These are phyloP conservation scores for Silurus glanis DNA, from an alignment of 2,113 vertebrate genomes.

Conservation along the genomic window DNA sequence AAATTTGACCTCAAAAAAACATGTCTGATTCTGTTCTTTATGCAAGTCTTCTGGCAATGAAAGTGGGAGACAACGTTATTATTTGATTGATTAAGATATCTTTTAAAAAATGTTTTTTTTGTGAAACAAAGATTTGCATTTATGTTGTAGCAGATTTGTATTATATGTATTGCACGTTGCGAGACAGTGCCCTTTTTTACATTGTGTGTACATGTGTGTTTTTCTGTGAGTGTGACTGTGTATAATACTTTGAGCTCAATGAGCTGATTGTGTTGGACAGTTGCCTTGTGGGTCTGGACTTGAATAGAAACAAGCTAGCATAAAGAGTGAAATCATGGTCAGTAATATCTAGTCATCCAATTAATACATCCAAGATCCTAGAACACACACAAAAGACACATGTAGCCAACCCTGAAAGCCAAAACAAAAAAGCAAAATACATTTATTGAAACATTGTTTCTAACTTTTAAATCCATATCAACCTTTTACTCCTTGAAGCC, in stretches of 20 bases:
- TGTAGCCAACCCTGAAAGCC: not conserved
- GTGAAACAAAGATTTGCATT: not conserved
- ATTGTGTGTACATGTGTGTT: not conserved
- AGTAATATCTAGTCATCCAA: not conserved
- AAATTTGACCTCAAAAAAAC: not conserved
- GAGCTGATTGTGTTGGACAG: conserved; percentile 15
- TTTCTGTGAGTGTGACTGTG: not conserved
- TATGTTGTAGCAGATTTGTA: not conserved
- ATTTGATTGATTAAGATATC: not conserved
- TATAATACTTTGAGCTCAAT: not conserved
- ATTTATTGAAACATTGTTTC: not conserved
- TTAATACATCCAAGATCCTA: not conserved
- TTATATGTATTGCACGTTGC: not conserved
- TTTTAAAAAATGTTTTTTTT: not conserved
- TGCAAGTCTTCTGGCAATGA: not conserved
- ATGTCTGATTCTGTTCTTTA: not conserved
- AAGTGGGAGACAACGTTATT: not conserved
- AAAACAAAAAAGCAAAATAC: not conserved
- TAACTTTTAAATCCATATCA: not conserved
- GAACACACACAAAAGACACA: not conserved
- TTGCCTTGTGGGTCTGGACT: not conserved
- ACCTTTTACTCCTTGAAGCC: not conserved
- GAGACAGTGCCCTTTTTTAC: not conserved
- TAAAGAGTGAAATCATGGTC: not conserved
- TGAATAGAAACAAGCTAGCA: conserved; percentile 11